phyloP scores from a whole-genome alignment of 2,113 vertebrate species.

The Rutilus rutilus region DNA sequence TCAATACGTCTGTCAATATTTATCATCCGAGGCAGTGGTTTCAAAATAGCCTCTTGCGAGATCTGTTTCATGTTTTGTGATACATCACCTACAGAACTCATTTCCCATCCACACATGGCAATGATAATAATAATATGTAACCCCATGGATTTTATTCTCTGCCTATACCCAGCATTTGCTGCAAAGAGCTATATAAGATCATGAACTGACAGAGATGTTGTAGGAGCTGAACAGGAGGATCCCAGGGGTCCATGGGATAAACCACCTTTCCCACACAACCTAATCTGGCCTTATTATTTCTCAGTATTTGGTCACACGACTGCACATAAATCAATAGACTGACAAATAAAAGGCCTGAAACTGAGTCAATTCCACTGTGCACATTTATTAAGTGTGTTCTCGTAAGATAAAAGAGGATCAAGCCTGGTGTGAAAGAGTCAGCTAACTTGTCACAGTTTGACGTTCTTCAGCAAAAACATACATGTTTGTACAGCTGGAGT shows the following conservation, averaged over 20 bases:
- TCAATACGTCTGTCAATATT: constrained; percentile 30
- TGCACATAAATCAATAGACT: constrained; percentile 35
- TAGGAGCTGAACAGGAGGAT: background rate
- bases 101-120: constrained; percentile 13
- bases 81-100: constrained; percentile 2
- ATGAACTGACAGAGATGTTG: background rate
- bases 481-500: constrained; percentile 52
- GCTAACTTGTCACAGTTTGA: constrained; percentile 37
- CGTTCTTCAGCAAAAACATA: constrained; percentile 21
- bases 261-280: constrained; percentile 32
- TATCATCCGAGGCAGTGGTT: background rate
- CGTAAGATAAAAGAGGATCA: constrained; percentile 9
- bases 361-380: background rate
- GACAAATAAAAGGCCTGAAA: constrained; percentile 17
- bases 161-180: background rate
- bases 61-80: constrained; percentile 9
- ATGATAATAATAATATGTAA: background rate
- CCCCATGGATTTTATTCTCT: background rate
- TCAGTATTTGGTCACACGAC: background rate
- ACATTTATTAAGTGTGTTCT: background rate
- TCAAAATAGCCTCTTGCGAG: background rate
- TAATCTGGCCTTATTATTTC: constrained; percentile 17
- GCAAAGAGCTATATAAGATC: background rate
- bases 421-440: constrained; percentile 11
- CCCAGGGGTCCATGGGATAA: background rate